These are phyloP conservation scores for Neosalanx taihuensis DNA, from an alignment of 2,797 vertebrate species.

Conservation along the genomic window DNA sequence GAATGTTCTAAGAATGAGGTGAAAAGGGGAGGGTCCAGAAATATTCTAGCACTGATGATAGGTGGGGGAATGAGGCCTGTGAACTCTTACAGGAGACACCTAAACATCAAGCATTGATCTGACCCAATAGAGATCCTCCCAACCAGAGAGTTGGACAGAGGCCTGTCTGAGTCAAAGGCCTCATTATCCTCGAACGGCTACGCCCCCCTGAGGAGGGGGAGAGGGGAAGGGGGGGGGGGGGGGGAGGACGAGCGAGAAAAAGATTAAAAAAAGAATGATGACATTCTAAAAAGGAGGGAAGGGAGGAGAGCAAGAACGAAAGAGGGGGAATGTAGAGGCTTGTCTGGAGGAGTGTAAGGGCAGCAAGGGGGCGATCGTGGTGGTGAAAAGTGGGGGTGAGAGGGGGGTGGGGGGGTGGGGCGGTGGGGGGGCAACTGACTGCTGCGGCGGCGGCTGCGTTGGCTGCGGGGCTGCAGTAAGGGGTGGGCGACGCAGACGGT, in stretches of 20 bases:
- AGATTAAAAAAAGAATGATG: no score
- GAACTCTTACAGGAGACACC: conserved; percentile 11
- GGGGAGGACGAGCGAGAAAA: no score
- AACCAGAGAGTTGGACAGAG: conserved; percentile 1
- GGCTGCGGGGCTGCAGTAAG: conserved; percentile 61
- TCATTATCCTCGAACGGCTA: conserved; percentile 29
- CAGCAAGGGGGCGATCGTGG: conserved; percentile 16
- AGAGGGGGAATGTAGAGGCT: conserved; percentile 11
- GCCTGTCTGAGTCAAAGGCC: conserved; percentile 39
- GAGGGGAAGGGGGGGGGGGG: conserved; percentile 11
- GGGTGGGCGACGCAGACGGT: conserved; percentile 28
- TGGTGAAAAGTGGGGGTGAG: conserved; percentile 9
- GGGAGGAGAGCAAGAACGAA: conserved; percentile 16
- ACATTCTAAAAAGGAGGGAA: conserved; percentile 22
- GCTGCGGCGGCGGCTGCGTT: conserved; percentile 24
- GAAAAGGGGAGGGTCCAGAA: neutral
- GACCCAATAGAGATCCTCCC: neutral
- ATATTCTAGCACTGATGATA: neutral
- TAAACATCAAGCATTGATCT: conserved; percentile 22
- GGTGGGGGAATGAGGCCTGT: conserved; percentile 30
- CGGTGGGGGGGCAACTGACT: conserved; percentile 8
- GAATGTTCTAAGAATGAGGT: neutral
- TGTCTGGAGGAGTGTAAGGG: neutral
- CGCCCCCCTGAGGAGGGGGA: conserved; percentile 11
- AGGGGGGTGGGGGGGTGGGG: conserved; percentile 3